phyloP scores from a whole-genome alignment of 2,888 invertebrate genomes.

The Chrysopilus asiliformis region DNA sequence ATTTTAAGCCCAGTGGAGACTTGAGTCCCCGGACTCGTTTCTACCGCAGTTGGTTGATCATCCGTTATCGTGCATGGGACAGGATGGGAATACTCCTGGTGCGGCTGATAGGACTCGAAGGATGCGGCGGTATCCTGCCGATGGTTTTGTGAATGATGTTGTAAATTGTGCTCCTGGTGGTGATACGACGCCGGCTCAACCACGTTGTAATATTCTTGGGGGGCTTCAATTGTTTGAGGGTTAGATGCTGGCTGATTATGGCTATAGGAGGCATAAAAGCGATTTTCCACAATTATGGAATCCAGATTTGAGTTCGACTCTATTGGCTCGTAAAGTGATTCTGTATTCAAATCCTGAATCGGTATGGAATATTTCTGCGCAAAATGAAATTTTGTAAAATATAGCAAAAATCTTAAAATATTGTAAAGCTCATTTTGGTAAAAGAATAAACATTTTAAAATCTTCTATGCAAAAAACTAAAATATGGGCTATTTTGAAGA shows the following conservation, averaged over 20 bases:
- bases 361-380: constrained; percentile 12
- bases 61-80: constrained; percentile 14
- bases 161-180: background rate
- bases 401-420: no score
- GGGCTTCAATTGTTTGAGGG: no score
- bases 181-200: background rate
- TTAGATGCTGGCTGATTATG: background rate
- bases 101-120: constrained; percentile 9
- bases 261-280: constrained; percentile 12
- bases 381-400: constrained; percentile 1
- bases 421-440: no score
- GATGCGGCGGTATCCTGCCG: constrained; percentile 5
- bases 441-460: no score
- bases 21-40: constrained; percentile 1
- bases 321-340: constrained; percentile 4
- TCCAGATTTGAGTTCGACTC: constrained; percentile 14
- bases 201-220: constrained; percentile 1
- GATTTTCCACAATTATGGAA: constrained; percentile 12
- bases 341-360: constrained; percentile 8
- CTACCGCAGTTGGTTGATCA: constrained; percentile 6
- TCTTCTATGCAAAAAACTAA: no score
- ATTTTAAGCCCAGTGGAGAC: no score
- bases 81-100: constrained; percentile 7
- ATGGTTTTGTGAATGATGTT: background rate
- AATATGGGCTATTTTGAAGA: no score